Conservation (phyloP, 1,140 invertebrate genomes). For the Cydia pomonella region DNA sequence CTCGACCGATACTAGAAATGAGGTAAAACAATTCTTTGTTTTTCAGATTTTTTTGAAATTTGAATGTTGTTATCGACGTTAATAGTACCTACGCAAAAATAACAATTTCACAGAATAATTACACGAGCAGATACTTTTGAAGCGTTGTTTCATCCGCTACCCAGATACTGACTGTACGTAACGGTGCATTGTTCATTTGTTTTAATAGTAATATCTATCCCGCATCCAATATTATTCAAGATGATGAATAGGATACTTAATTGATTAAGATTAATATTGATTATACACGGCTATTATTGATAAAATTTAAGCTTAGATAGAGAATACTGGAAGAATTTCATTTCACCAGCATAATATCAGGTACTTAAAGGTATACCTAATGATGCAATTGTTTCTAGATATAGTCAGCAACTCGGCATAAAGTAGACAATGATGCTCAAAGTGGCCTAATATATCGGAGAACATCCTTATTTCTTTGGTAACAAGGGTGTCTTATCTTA, state of each 20-base stretch:
- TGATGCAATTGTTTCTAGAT: neutral
- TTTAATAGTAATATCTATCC: constrained; percentile 8
- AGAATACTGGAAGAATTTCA: neutral
- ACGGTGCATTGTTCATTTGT: constrained; percentile 7
- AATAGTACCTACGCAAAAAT: too few species aligned
- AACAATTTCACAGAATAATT: too few species aligned
- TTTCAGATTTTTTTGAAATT: too few species aligned
- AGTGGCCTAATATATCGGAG: too few species aligned
- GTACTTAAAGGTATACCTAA: neutral
- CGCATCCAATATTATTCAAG: constrained; percentile 4
- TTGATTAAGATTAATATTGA: constrained; percentile 15
- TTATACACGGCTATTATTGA: neutral
- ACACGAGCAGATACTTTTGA: too few species aligned
- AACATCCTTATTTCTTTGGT: too few species aligned
- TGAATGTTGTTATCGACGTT: too few species aligned
- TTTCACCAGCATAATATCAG: neutral
- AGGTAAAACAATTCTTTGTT: too few species aligned
- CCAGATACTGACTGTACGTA: neutral
- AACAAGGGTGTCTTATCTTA: too few species aligned
- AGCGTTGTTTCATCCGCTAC: neutral
- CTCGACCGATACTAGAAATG: too few species aligned
- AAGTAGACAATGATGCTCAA: too few species aligned
- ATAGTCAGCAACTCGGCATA: neutral
- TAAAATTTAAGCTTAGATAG: neutral
- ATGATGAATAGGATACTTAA: constrained; percentile 15